Base-by-base conservation (phyloP, 2,888 invertebrate genomes). In the Cephalotes varians region DNA sequence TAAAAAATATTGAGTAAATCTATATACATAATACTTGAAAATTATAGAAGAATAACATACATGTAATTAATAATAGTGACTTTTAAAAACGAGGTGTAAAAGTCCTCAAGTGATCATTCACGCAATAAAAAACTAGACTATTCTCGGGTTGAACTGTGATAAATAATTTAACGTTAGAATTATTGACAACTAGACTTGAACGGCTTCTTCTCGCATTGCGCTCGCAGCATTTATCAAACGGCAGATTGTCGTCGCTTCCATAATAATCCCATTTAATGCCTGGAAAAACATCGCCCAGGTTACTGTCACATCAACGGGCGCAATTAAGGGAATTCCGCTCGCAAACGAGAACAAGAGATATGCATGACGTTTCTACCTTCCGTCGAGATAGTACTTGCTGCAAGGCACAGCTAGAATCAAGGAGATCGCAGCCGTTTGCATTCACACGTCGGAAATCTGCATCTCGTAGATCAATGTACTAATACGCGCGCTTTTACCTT, bases 271-370 rank as follows among this genome's bases (percentile, higher is more conserved):
- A 25, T 71, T 77, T 77, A 77, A 77, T 54, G 25, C 60, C 18
- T 21, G 71, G 54, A 71, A 77, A 77, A 77, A 77, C 69, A 77
- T 67, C 31, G 51, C 10, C 25, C 51, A 37, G 18, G 34, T 51
- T 51, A 28, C 37, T 76, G 25, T 77, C 21, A 25, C 37, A 37
- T 77, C 71, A 77, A 76, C 71, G 10, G 77, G 15, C 12, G 79
- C 58, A 80, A 76, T 84, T 73, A 77, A 72, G 15, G 54, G 58
- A 18, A 49, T 72, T 47, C n/a, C 10, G 76, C 15, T 40, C 15
- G 67, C 69, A 62, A 83, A 69, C 71, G 49, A 74, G 74, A 28
- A 74, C 54, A 67, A 54, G 34, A 25, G 64, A 81, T 62, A 74
- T 54, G 34, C 49, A 51, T 76, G 71, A 71, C 49, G 69, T 65